phyloP scores from a whole-genome alignment of 2,888 invertebrate species.

The Dryadula phaetusa region DNA sequence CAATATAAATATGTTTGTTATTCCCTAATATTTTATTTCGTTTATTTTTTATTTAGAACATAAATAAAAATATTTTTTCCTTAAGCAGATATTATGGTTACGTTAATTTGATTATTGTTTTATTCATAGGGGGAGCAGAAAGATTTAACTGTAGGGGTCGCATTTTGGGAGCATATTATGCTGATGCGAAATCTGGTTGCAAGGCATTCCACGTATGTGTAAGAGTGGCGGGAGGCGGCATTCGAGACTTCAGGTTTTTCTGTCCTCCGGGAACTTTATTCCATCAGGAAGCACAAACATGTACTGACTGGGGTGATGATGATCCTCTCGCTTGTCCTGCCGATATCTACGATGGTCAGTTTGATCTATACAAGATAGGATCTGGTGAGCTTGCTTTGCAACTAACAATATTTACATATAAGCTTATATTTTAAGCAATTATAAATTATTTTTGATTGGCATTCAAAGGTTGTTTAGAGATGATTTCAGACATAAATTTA shows the following conservation, averaged over 20 bases:
- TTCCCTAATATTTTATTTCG: too few species aligned
- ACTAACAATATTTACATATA: conserved; percentile 62
- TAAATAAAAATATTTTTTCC: too few species aligned
- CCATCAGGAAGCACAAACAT: conserved; percentile 96
- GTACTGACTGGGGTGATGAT: conserved; percentile 94
- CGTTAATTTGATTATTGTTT: neutral
- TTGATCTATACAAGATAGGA: conserved; percentile 92
- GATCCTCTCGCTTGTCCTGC: conserved; percentile 91
- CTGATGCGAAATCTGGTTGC: conserved; percentile 93
- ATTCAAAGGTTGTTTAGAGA: neutral
- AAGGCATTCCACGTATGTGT: conserved; percentile 96
- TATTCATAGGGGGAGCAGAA: conserved; percentile 75
- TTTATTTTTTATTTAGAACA: too few species aligned
- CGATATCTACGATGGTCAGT: conserved; percentile 92
- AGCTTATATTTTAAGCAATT: conserved; percentile 32
- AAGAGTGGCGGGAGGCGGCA: conserved; percentile 90
- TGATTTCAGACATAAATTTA: neutral
- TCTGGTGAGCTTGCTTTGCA: conserved; percentile 86
- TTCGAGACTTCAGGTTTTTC: conserved; percentile 93
- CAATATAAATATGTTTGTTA: too few species aligned
- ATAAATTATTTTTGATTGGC: neutral
- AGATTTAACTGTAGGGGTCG: conserved; percentile 92
- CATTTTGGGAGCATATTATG: conserved; percentile 94
- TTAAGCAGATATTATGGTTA: neutral
- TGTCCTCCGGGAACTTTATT: conserved; percentile 96